Evolutionary conservation across 2,888 invertebrate species (phyloP).

Genomic region (Parascotia fuliginaria): DNA sequence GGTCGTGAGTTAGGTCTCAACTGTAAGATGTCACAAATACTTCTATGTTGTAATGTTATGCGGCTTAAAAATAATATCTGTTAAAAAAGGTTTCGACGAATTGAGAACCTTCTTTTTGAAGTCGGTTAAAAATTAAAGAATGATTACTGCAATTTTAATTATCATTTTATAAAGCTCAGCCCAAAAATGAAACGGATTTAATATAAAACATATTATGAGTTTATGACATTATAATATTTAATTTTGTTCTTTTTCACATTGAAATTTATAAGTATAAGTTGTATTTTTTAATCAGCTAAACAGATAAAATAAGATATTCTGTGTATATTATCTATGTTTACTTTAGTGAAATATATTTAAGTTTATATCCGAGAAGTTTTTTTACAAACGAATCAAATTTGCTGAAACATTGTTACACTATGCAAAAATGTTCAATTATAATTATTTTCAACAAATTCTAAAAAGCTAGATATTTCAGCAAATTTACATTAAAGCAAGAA

Average conservation of each 20-base stretch:
- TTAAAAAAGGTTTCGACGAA: too few species aligned
- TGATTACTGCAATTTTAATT: too few species aligned
- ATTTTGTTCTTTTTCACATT: slow-evolving; percentile 5
- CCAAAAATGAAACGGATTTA: slow-evolving; percentile 33
- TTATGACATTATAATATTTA: slow-evolving; percentile 12
- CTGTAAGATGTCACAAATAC: slow-evolving; percentile 35
- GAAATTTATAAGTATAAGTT: not conserved
- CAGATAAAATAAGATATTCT: slow-evolving; percentile 24
- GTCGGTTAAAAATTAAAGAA: too few species aligned
- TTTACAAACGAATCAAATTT: slow-evolving; percentile 8
- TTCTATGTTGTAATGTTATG: slow-evolving; percentile 32
- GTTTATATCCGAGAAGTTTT: slow-evolving; percentile 7
- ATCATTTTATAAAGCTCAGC: slow-evolving; percentile 54
- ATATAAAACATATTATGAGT: slow-evolving; percentile 5
- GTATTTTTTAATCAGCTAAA: slow-evolving; percentile 6
- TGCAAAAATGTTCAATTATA: not conserved
- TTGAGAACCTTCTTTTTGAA: too few species aligned
- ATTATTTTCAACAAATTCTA: not conserved
- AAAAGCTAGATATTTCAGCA: not conserved
- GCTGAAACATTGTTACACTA: slow-evolving; percentile 18
- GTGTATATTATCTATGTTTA: not conserved
- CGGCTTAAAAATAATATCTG: slow-evolving; percentile 1
- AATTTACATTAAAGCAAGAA: not conserved
- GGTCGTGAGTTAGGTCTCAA: slow-evolving; percentile 17
- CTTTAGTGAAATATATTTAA: slow-evolving; percentile 8